Base-by-base conservation (phyloP, 2,888 invertebrate species). In the Acleris emargana region DNA sequence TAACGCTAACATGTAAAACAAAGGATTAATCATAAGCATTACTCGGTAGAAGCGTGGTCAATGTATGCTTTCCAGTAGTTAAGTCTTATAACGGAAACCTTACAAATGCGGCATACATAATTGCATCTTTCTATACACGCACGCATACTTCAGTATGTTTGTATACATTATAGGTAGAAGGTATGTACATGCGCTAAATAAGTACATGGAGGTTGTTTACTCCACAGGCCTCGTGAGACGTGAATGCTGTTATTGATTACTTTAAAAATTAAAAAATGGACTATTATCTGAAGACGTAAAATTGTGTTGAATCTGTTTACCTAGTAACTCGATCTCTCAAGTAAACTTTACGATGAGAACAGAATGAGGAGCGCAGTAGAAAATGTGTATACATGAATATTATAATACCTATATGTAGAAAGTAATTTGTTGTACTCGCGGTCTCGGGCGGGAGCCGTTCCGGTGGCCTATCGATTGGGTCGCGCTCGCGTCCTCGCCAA, bases 41-140 rank as follows among this genome's bases (percentile, higher is more conserved):
- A 17, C 38, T 28, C 43, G 59, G 50, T 64, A 60, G 43, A 60
- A 38, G 38, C 4, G 38, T 38, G 38, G 38, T 32, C 32, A 32
- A 32, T 50, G 50, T 60, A 60, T 54, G 28, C 22, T 63, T 51
- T 58, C 50, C 50, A 59, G 55, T 53, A 50, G 43, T 54, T 63
- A 58, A 59, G 49, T 58, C 72, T 72, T 72, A 71, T 79, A 81
- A 82, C 81, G 78, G 85, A 81, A 83, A 75, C 80, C 81, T 60
- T 69, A 73, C 75, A 81, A 83, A 78, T 84, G 81, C 76, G 67
- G 58, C 62, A 64, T 72, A 69, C 72, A 75, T 83, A 81, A 81
- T 83, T 80, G 58, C 62, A 62, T 64, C 50, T 60, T 59, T 63
- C 13, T 45, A 64, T 64, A 59, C 66, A 58, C 54, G 32, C 55